phyloP scores from a whole-genome alignment of 2,113 vertebrate genomes.

The Trinectes maculatus region DNA sequence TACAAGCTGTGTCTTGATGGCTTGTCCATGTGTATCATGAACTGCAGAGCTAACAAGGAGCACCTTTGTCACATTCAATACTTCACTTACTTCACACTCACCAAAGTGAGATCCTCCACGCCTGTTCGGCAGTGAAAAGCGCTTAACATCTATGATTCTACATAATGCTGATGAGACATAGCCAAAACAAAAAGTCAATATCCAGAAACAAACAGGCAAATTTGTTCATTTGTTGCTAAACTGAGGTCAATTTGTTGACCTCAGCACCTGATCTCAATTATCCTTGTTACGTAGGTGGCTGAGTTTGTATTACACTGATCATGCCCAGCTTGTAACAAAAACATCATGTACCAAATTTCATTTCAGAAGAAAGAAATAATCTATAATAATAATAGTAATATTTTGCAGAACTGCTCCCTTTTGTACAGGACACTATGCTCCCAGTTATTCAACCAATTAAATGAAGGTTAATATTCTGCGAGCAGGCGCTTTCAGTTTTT shows the following conservation, averaged over 20 bases:
- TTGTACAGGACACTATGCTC: neutral
- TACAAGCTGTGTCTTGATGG: neutral
- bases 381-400: too few relatives aligned
- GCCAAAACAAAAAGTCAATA: neutral
- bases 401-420: neutral
- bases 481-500: neutral
- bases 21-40: neutral
- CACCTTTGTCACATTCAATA: neutral
- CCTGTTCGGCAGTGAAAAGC: neutral
- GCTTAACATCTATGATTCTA: neutral
- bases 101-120: neutral
- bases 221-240: neutral
- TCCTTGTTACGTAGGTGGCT: neutral
- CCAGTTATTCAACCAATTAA: neutral
- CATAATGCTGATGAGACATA: neutral
- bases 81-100: neutral
- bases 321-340: neutral
- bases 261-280: neutral
- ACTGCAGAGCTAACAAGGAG: neutral
- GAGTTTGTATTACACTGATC: neutral
- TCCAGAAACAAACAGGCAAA: neutral
- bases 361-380: neutral
- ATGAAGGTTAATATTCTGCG: neutral
- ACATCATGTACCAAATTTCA: too few relatives aligned
- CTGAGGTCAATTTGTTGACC: neutral